Evolutionary conservation across 1,140 invertebrate species (phyloP), one percentile per base, ranked within the genome.

Genomic region (Drosophila aff.): DNA sequence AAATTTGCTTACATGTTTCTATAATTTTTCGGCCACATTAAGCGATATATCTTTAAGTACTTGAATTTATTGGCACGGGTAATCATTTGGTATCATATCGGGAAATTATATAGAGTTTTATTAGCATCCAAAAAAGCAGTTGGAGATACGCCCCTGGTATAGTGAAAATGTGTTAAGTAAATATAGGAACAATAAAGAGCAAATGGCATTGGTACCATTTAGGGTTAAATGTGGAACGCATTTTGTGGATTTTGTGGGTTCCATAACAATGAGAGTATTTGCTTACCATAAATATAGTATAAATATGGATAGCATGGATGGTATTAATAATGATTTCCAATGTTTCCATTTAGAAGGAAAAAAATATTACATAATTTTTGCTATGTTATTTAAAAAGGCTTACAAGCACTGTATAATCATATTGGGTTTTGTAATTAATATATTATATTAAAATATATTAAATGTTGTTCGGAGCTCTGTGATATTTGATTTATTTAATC

Each of bases 191-290:
- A 55, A 38, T 18, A 33, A 33, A 55, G 15, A 40, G 13, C 23
- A 63, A 5, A 57, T 65, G 28, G 57, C 55, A 33, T 28, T 33
- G 55, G 23, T 62, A 15, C 8, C 26, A 13, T 62, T 65, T 26
- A 13, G 31, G 15, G 53, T 23, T 43, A 26, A 33, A 11, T 43
- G 38, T 65, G 62, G 57, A 65, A 26, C 49, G 13, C 18, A 11
- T 58, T 21, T 43, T 65, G 36, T 65, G 55, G 38, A 53, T 18
- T 1, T 26, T 36, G 47, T 55, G 33, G 10, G 10, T 10, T n/a
- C n/a, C 18, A 60, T 18, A 58, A 18, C 23, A 28, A 18, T 16
- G 13, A 10, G 13, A n/a, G 31, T 33, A 21, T 13, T 36, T 8
- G 28, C 1, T 31, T 31, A 31, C 28, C 28, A 31, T 31, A 6